Conservation (phyloP, 2,113 vertebrate genomes). For the Columba livia region DNA sequence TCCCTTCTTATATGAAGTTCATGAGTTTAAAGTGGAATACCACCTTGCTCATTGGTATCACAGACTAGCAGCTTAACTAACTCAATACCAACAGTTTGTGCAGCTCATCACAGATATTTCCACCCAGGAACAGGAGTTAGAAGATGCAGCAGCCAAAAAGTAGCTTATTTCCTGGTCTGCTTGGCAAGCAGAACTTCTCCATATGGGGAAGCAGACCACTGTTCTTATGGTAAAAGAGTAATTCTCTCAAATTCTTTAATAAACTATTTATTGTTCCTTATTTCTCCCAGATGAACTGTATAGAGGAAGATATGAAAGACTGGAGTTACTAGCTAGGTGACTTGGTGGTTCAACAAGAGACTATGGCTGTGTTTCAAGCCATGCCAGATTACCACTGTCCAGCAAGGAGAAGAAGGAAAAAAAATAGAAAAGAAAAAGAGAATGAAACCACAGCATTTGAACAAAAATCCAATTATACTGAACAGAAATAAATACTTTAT, state of each 20-base stretch:
- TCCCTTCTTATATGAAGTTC: background rate
- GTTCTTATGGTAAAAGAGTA: background rate
- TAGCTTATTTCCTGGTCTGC: background rate
- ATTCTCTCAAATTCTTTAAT: background rate
- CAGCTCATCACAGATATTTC: background rate
- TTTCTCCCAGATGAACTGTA: background rate
- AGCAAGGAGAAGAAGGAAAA: fast-evolving
- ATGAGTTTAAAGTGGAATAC: background rate
- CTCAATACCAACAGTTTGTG: background rate
- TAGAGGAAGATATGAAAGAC: background rate
- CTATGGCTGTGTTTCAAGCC: background rate
- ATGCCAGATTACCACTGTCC: background rate
- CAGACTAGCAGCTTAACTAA: background rate
- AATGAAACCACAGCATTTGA: background rate
- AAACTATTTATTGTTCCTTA: background rate
- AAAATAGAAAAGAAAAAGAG: background rate
- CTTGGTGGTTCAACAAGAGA: background rate
- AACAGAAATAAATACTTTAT: background rate
- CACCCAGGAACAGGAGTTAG: background rate
- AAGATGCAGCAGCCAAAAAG: background rate
- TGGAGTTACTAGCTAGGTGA: background rate
- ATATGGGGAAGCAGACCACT: background rate
- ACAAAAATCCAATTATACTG: background rate
- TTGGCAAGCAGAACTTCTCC: background rate
- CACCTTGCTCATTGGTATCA: background rate